These are phyloP conservation scores for Trichonephila inaurata DNA, from an alignment of 1,140 invertebrate genomes.

Conservation along the genomic window DNA sequence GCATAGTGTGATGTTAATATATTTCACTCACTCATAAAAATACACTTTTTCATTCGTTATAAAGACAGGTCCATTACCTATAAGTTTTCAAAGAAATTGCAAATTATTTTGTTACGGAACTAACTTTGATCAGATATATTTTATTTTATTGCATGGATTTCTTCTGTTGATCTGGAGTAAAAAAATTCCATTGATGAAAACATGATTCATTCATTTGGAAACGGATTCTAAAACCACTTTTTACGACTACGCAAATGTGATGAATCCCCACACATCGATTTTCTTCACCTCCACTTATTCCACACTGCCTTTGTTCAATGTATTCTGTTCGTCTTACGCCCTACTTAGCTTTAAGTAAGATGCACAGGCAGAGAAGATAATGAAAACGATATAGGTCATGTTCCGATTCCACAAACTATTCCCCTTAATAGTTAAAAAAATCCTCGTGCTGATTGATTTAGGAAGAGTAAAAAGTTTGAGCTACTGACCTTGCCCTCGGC, in stretches of 20 bases:
- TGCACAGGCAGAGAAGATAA: neutral
- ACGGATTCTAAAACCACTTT: neutral
- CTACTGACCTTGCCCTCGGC: conserved; percentile 28
- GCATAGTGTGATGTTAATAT: too few species aligned
- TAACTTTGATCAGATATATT: too few species aligned
- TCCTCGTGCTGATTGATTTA: conserved; percentile 1
- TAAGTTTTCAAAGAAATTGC: too few species aligned
- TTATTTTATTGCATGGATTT: too few species aligned
- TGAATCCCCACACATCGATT: neutral
- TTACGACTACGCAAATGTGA: neutral
- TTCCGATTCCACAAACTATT: conserved; percentile 34
- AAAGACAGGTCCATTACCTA: too few species aligned
- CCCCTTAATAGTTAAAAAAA: neutral
- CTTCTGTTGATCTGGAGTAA: too few species aligned
- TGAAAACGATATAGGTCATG: conserved; percentile 47
- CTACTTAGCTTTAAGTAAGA: neutral
- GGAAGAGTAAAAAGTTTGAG: neutral
- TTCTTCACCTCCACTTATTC: neutral
- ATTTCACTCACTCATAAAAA: too few species aligned
- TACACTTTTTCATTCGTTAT: too few species aligned
- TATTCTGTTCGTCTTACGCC: neutral
- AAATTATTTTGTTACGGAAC: too few species aligned
- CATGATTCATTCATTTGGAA: neutral
- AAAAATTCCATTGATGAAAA: neutral
- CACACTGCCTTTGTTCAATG: neutral